A percentile compares a stretch with the other conserved stretches of the same genome.
Conservation (phyloP, 2,888 invertebrate species). For the Apamea crenata region DNA sequence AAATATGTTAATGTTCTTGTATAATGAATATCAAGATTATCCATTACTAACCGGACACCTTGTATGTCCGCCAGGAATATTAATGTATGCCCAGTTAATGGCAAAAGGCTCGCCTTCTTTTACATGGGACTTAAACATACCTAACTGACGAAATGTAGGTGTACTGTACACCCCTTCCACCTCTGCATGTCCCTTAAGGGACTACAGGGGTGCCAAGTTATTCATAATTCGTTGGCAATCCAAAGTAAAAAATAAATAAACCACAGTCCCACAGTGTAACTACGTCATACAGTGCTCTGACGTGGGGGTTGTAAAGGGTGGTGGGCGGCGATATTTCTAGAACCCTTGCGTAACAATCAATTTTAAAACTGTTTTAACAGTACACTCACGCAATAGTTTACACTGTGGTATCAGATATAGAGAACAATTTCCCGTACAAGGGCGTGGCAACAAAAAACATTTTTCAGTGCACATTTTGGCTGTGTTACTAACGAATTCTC, state of each 20-base stretch:
- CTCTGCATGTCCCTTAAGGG: not conserved
- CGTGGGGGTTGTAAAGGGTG: not conserved
- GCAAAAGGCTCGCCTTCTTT: not conserved
- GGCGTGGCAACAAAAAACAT: not conserved
- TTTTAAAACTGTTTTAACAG: conserved; percentile 9
- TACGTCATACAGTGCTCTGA: conserved; percentile 21
- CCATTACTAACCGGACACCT: not conserved
- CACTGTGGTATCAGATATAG: not conserved
- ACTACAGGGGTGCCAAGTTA: not conserved
- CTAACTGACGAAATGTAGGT: too few relatives aligned
- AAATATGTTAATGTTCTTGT: too few relatives aligned
- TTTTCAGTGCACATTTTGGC: not conserved
- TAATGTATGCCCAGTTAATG: not conserved
- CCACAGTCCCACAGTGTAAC: not conserved
- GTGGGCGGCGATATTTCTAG: conserved; percentile 37
- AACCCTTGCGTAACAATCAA: conserved; percentile 13
- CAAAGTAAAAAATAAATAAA: conserved; percentile 18
- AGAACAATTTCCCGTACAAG: not conserved
- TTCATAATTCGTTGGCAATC: conserved; percentile 7
- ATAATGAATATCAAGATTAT: not conserved
- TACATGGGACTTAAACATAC: not conserved
- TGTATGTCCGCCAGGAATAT: not conserved
- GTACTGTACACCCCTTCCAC: not conserved
- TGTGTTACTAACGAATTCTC: not conserved
- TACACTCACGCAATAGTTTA: not conserved